These are phyloP conservation scores for Tethya wilhelma DNA, from an alignment of 37 sponge, comb jelly and placozoan species.

Conservation along the genomic window DNA sequence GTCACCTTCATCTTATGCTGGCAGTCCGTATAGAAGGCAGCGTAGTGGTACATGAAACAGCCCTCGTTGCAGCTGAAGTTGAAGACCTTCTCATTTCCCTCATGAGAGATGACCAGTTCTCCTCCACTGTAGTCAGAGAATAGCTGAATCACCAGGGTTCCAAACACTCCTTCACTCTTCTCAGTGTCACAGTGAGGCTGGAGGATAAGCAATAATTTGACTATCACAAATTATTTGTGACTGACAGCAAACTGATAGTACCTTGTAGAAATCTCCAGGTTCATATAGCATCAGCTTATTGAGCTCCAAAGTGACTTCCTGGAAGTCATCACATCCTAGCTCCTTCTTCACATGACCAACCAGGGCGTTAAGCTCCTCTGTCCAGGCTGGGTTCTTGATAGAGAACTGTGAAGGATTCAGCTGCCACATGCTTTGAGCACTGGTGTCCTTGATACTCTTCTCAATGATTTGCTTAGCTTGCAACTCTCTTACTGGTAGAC, in stretches of 20 bases:
- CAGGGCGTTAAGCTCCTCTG: neutral
- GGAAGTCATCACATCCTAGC: constrained; percentile 10
- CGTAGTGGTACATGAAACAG: constrained; percentile 16
- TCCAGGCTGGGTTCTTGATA: constrained; percentile 12
- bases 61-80: constrained; percentile 27
- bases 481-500: too few species aligned
- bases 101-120: constrained; percentile 3
- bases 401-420: constrained; percentile 21
- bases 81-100: constrained; percentile 3
- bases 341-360: constrained; percentile 6
- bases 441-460: constrained; percentile 6
- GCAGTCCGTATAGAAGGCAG: constrained; percentile 38
- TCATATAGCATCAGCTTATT: constrained; percentile 35
- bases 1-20: constrained; percentile 37
- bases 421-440: constrained; percentile 27
- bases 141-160: too few species aligned
- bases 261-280: constrained; percentile 34
- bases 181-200: too few species aligned
- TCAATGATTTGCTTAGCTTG: too few species aligned
- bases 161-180: too few species aligned
- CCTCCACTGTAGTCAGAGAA: constrained; percentile 28
- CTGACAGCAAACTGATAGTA: too few species aligned
- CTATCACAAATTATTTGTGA: too few species aligned
- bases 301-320: constrained; percentile 13
- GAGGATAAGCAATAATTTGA: too few species aligned